Evolutionary conservation across 1,140 invertebrate genomes (phyloP).

Genomic region (Tetragonula clypearis): DNA sequence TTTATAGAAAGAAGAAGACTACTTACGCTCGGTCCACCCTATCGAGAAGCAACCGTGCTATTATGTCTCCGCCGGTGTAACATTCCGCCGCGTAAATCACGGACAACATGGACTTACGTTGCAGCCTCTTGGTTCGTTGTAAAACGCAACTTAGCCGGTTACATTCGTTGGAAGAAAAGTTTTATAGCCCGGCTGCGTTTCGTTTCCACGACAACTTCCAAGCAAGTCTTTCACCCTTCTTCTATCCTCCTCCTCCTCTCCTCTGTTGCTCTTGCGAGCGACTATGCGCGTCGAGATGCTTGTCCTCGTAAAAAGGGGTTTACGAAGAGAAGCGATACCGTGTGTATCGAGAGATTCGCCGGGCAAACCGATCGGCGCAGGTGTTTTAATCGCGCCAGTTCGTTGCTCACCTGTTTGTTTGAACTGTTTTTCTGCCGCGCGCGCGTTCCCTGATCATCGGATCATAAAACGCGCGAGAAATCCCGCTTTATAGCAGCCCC

Average conservation of each 20-base stretch:
- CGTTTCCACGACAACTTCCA: conserved; percentile 31
- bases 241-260: not conserved
- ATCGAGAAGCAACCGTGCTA: not conserved
- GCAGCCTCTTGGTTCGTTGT: not conserved
- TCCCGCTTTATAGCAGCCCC: not conserved
- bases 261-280: no score
- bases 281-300: not conserved
- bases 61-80: not conserved
- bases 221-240: not conserved
- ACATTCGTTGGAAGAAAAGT: not conserved
- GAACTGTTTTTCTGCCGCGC: not conserved
- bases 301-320: conserved; percentile 28
- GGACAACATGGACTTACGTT: not conserved
- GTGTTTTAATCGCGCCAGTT: conserved; percentile 12
- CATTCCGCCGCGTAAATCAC: not conserved
- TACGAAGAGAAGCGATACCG: not conserved
- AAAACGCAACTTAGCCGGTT: not conserved
- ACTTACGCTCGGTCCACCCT: not conserved
- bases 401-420: not conserved
- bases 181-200: not conserved
- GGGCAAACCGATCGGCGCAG: not conserved
- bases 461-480: conserved; percentile 26
- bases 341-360: not conserved
- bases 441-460: not conserved
- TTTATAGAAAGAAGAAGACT: not conserved